Percentiles rank a stretch among this genome's conserved stretches.
Evolutionary conservation across 2,888 invertebrate species (phyloP).

Genomic region (Philereme vetulata): DNA sequence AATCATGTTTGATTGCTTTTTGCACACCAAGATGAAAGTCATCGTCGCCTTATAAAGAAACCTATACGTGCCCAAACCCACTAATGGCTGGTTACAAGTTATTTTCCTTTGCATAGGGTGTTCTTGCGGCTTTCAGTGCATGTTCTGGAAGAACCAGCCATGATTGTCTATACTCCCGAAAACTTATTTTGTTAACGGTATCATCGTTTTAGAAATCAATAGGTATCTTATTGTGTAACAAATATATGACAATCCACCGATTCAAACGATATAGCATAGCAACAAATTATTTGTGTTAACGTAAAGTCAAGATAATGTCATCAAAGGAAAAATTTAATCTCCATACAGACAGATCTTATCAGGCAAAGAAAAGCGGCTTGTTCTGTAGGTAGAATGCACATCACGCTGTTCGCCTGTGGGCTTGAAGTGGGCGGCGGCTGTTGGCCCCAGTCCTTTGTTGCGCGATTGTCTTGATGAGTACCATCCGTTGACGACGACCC

Average conservation of each 20-base stretch:
- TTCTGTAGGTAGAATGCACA: conserved; percentile 21
- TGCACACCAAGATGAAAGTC: conserved; percentile 43
- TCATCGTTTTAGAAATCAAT: too few species aligned
- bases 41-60: conserved; percentile 40
- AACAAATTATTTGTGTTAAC: too few species aligned
- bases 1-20: conserved; percentile 44
- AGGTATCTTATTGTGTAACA: too few species aligned
- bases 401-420: conserved; percentile 41
- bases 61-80: conserved; percentile 14
- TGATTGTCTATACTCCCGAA: too few species aligned
- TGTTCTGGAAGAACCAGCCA: neutral
- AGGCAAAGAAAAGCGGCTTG: conserved; percentile 23
- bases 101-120: conserved; percentile 8
- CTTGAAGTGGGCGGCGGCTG: conserved; percentile 54
- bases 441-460: conserved; percentile 60
- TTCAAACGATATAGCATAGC: too few species aligned
- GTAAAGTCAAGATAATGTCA: conserved; percentile 3
- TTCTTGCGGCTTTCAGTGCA: neutral
- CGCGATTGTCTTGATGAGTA: conserved; percentile 52
- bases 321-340: conserved; percentile 19
- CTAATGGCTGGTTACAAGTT: conserved; percentile 9
- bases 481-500: conserved; percentile 53
- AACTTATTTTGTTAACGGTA: too few species aligned
- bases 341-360: conserved; percentile 30
- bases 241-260: too few species aligned